Conservation (phyloP, 53 echinoderm and acorn worm genomes). For the Holothuria scabra region DNA sequence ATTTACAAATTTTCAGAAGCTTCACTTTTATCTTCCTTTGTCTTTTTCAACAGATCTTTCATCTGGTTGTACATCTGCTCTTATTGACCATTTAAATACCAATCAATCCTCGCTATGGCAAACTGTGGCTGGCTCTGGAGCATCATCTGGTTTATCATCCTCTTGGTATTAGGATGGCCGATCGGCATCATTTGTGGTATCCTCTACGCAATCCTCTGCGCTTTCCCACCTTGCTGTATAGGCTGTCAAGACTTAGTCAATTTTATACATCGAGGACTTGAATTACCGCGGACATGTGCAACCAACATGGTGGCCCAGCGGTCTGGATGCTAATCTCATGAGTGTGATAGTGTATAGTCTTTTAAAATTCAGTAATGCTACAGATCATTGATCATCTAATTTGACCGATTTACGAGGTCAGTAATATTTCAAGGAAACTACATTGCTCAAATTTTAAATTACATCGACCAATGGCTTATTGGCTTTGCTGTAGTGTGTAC, state of each 20-base stretch:
- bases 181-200: slow-evolving; percentile 95
- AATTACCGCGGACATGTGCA: slow-evolving; percentile 91
- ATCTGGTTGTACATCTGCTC: too few relatives aligned
- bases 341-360: not conserved
- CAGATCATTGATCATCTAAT: too few relatives aligned
- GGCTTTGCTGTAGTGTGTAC: too few relatives aligned
- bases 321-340: slow-evolving; percentile 74
- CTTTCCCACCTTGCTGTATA: slow-evolving; percentile 94
- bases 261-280: slow-evolving; percentile 92
- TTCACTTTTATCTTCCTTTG: too few relatives aligned
- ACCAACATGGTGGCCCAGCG: slow-evolving; percentile 95
- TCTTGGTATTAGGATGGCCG: slow-evolving; percentile 93
- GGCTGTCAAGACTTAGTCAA: slow-evolving; percentile 91
- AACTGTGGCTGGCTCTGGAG: slow-evolving; percentile 99
- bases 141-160: slow-evolving; percentile 89
- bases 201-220: slow-evolving; percentile 93
- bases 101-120: slow-evolving; percentile 63
- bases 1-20: too few relatives aligned
- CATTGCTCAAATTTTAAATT: too few relatives aligned
- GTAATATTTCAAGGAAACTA: too few relatives aligned
- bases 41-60: too few relatives aligned
- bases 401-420: too few relatives aligned
- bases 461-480: too few relatives aligned
- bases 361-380: too few relatives aligned
- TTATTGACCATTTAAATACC: too few relatives aligned